phyloP scores from a whole-genome alignment of 2,888 invertebrate species.

The Diaprepes abbreviatus region DNA sequence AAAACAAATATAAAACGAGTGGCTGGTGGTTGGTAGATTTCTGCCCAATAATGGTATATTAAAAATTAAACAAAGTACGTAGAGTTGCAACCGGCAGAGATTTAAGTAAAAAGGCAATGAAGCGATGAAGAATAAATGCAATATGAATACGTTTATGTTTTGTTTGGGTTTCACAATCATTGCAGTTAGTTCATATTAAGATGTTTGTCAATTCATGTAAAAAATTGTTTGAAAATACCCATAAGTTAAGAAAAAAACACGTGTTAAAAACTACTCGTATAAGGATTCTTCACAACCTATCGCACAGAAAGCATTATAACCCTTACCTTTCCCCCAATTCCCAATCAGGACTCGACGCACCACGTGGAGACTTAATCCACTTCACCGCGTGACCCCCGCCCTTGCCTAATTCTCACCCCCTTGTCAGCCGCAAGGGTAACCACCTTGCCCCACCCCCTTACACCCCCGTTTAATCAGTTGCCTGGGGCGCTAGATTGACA shows the following conservation, averaged over 20 bases:
- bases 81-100: slow-evolving; percentile 30
- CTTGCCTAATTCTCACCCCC: slow-evolving; percentile 41
- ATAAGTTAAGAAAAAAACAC: too few species aligned
- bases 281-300: slow-evolving; percentile 15
- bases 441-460: slow-evolving; percentile 32
- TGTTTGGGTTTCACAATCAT: too few species aligned
- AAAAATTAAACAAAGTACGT: slow-evolving; percentile 46
- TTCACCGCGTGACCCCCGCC: slow-evolving; percentile 48
- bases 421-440: slow-evolving; percentile 19
- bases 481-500: slow-evolving; percentile 65
- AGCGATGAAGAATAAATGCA: slow-evolving; percentile 7
- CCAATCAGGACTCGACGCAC: slow-evolving; percentile 18
- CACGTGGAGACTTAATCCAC: slow-evolving; percentile 42
- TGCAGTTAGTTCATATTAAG: too few species aligned
- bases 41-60: slow-evolving; percentile 46
- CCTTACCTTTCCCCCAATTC: slow-evolving; percentile 11
- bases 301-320: background rate
- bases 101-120: slow-evolving; percentile 24
- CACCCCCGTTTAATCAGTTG: slow-evolving; percentile 61
- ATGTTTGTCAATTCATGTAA: too few species aligned
- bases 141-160: too few species aligned
- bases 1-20: slow-evolving; percentile 46
- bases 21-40: slow-evolving; percentile 18
- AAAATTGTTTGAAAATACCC: too few species aligned
- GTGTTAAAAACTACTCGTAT: too few species aligned